Base-by-base conservation (phyloP, 2,113 vertebrate species). In the Nycticorax nycticorax region DNA sequence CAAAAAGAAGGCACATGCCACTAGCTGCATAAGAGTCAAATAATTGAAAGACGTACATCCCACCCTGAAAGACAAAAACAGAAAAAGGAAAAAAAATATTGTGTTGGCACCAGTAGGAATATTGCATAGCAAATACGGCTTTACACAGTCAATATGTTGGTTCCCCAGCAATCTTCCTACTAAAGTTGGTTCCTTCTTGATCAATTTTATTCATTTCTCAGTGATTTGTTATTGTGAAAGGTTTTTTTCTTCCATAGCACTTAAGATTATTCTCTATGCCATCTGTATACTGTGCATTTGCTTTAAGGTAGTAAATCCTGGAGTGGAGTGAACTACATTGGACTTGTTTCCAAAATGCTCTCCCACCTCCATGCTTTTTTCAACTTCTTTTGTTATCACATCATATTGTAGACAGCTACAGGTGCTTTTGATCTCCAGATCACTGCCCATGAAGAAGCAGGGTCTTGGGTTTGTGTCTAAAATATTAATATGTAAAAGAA, bases 21-120 rank as follows among this genome's bases (percentile, higher is more conserved):
- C 99, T 99, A 95, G 99, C 99, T 7, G 99, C 99, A 1, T 99
- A 99, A 1, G 99, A 98, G 94, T 99, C 99, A 92, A 99, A 99
- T 59, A 99, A 97, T 98, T 99, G 99, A 93, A 99, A 99, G 88
- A 99, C 98, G 18, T 99, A 99, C 99, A 99, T 99, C 56, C 99
- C 99, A 35, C 99, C 99, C 99, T 99, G 96, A 39, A 77, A 95
- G 77, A 88, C 26, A 96, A 60, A 87, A 63, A 80, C 6, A n/a
- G 64, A 26, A 59, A 67, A 71, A 37, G 10, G 37, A 13, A 9
- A 71, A 81, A 55, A 72, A 92, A 95, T 32, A 60, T 28, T 71
- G 37, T 21, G 67, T 95, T 79, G 39, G 55, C 53, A 94, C 7
- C 3, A 2, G 79, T 0, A 6, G n/a, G 35, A 73, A 57, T 80